Evolutionary conservation across 2,113 vertebrate species (phyloP).

Genomic region (Macquaria australasica): DNA sequence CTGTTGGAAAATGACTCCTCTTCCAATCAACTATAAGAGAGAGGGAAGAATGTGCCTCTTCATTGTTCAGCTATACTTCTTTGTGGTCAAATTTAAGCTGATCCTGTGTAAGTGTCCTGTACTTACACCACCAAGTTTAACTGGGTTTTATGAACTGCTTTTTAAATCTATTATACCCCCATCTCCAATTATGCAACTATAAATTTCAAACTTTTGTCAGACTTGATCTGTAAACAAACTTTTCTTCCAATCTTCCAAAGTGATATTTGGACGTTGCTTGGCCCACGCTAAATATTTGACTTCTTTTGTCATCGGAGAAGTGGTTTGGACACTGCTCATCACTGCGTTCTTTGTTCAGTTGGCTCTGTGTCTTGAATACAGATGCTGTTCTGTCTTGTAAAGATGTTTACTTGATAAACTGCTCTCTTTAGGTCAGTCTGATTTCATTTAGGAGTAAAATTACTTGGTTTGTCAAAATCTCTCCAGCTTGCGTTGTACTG

Average conservation of each 20-base stretch:
- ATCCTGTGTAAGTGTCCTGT: not conserved
- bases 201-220: not conserved
- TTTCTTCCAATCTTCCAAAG: not conserved
- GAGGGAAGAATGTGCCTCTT: not conserved
- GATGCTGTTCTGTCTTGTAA: slow-evolving; percentile 27
- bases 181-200: not conserved
- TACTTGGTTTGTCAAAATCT: not conserved
- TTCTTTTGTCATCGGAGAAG: not conserved
- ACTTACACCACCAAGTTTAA: not conserved
- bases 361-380: slow-evolving; percentile 22
- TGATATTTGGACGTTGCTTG: not conserved
- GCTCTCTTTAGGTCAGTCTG: not conserved
- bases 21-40: not conserved
- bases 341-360: not conserved
- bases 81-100: not conserved
- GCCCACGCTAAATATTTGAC: not conserved
- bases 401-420: not conserved
- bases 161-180: not conserved
- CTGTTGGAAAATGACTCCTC: not conserved
- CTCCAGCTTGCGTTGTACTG: not conserved
- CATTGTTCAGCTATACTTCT: not conserved
- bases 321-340: not conserved
- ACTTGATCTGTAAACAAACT: not conserved
- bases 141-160: not conserved
- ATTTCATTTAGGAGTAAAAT: slow-evolving; percentile 4